These are phyloP conservation scores for Sepioteuthis lessoniana DNA, from an alignment of 2,888 invertebrate species.

Conservation along the genomic window DNA sequence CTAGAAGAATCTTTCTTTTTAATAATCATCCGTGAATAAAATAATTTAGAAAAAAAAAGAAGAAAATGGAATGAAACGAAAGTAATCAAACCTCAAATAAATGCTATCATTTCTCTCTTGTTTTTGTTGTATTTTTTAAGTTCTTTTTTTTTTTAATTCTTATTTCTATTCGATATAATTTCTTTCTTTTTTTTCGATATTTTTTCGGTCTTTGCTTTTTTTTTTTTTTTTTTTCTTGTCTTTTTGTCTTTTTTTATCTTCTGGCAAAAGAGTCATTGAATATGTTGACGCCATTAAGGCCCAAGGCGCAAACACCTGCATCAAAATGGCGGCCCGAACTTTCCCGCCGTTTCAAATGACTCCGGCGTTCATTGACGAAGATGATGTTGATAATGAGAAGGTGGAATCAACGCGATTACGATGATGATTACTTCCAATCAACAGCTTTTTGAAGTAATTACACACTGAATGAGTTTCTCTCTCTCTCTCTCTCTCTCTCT, in stretches of 20 bases:
- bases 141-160: too few relatives aligned
- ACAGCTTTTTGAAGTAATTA: not conserved
- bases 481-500: too few relatives aligned
- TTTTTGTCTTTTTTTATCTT: not conserved
- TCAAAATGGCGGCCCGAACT: not conserved
- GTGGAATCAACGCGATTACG: not conserved
- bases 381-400: not conserved
- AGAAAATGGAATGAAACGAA: not conserved
- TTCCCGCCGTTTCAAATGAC: not conserved
- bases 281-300: not conserved
- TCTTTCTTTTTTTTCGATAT: too few relatives aligned
- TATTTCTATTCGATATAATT: too few relatives aligned
- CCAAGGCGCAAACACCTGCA: not conserved
- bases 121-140: too few relatives aligned
- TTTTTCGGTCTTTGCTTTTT: too few relatives aligned
- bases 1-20: not conserved
- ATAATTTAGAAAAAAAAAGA: not conserved
- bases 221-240: too few relatives aligned
- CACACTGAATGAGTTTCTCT: not conserved
- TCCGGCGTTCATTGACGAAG: not conserved
- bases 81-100: not conserved
- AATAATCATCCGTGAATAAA: not conserved
- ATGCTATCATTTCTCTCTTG: too few relatives aligned
- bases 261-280: not conserved
- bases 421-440: not conserved